These are phyloP conservation scores for Panagrolaimus sp. DNA, from an alignment of 1,140 invertebrate species.

Conservation along the genomic window DNA sequence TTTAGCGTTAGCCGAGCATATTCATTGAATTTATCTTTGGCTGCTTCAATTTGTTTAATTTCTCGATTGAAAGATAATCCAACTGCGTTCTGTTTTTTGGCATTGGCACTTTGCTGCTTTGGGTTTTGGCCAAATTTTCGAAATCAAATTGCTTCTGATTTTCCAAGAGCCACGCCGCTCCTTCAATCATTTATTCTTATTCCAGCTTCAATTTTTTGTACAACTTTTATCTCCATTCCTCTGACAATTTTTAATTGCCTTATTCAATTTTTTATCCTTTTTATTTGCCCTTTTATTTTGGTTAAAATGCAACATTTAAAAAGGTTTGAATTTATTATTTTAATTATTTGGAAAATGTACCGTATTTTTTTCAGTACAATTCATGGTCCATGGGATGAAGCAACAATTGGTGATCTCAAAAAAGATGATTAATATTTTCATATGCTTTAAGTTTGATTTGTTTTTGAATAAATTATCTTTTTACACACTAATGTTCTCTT, in stretches of 20 bases:
- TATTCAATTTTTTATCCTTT: constrained; percentile 62
- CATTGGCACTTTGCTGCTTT: constrained; percentile 81
- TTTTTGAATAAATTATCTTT: too few species aligned
- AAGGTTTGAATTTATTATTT: constrained; percentile 63
- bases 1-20: constrained; percentile 49
- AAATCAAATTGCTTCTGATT: constrained; percentile 63
- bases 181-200: constrained; percentile 45
- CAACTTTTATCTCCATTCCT: constrained; percentile 57
- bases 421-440: constrained; percentile 19
- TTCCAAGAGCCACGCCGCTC: constrained; percentile 36
- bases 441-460: background rate
- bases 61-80: constrained; percentile 74
- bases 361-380: constrained; percentile 69
- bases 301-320: constrained; percentile 76
- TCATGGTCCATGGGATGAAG: constrained; percentile 91
- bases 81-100: constrained; percentile 77
- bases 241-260: constrained; percentile 63
- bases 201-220: constrained; percentile 26
- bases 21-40: constrained; percentile 47
- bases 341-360: constrained; percentile 25
- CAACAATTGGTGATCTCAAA: constrained; percentile 61
- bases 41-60: constrained; percentile 75
- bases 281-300: constrained; percentile 73
- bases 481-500: too few species aligned
- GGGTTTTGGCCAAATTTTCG: constrained; percentile 78